Evolutionary conservation across 2,113 vertebrate genomes (phyloP), one percentile per base, ranked within the genome.

Genomic region (Tupaia chinensis): DNA sequence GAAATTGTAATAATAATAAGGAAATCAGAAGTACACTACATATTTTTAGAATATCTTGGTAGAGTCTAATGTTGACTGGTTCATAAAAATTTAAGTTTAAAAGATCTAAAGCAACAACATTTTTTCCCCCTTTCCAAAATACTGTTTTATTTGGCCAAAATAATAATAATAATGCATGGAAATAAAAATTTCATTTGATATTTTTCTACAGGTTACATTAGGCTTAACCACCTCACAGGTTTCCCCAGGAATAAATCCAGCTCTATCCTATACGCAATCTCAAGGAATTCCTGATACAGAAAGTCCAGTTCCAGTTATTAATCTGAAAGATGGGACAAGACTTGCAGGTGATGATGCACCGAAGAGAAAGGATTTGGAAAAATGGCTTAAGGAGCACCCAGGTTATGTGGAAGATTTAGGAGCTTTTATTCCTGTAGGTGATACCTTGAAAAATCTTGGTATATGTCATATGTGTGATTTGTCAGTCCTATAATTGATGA

Each of bases 311-410:
- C 99, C 99, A 3, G 99, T 99, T 89, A 99, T 99, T 98, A 99
- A 99, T 97, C 98, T 99, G 13, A 99, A 99, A 98, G 99, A 99
- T 81, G 99, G 99, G 91, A 99, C 99, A 32, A 99, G 99, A 82
- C 99, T 99, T 16, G 99, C 99, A 54, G 99, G 99, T 25, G 99
- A 99, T 54, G 99, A 99, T 94, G 99, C 99, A 34, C 99, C 99
- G 16, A 99, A 98, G 97, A 99, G 99, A 95, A 99, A 99, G 95
- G 99, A 99, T 96, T 98, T 99, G 83, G 99, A 99, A 32, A 99
- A 98, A 97, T 99, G 99, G 99, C 98, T 99, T 61, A 99, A 98
- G 95, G 99, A 99, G 81, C 99, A 99, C 96, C 99, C 99, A 2
- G 99, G 99, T 87, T 99, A 99, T 78, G 99, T 99, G 94, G 99